phyloP scores from a whole-genome alignment of 2,888 invertebrate genomes.

The Ennomos erosarius region DNA sequence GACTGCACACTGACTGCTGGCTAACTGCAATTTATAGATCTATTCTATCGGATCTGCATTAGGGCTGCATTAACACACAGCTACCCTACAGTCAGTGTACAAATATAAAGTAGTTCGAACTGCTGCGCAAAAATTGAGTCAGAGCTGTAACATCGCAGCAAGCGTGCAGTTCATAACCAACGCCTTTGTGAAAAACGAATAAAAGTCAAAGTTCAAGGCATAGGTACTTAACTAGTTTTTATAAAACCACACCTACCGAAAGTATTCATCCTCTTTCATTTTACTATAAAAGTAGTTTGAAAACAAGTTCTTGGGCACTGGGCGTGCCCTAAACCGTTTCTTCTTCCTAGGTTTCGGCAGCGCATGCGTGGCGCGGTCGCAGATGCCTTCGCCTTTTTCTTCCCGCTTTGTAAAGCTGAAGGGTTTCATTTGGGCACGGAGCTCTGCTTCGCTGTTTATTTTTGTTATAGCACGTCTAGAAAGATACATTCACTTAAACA shows the following conservation, averaged over 20 bases:
- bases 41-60: too few relatives aligned
- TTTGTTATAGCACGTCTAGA: slow-evolving; percentile 84
- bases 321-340: slow-evolving; percentile 87
- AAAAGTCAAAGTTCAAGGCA: too few relatives aligned
- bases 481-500: not conserved
- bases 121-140: too few relatives aligned
- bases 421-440: slow-evolving; percentile 87
- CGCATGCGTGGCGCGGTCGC: slow-evolving; percentile 63
- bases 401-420: slow-evolving; percentile 87
- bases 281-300: slow-evolving; percentile 89
- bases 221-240: too few relatives aligned
- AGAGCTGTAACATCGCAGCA: too few relatives aligned
- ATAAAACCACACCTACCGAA: slow-evolving; percentile 74
- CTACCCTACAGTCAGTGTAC: too few relatives aligned
- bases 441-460: slow-evolving; percentile 85
- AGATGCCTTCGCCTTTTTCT: slow-evolving; percentile 77
- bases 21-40: too few relatives aligned
- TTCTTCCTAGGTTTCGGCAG: slow-evolving; percentile 74
- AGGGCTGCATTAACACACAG: too few relatives aligned
- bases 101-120: too few relatives aligned
- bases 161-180: too few relatives aligned
- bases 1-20: too few relatives aligned
- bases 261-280: slow-evolving; percentile 90
- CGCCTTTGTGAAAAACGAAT: too few relatives aligned
- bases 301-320: slow-evolving; percentile 89